Evolutionary conservation across 1,140 invertebrate genomes (phyloP).

Genomic region (Eriosoma lanigerum): DNA sequence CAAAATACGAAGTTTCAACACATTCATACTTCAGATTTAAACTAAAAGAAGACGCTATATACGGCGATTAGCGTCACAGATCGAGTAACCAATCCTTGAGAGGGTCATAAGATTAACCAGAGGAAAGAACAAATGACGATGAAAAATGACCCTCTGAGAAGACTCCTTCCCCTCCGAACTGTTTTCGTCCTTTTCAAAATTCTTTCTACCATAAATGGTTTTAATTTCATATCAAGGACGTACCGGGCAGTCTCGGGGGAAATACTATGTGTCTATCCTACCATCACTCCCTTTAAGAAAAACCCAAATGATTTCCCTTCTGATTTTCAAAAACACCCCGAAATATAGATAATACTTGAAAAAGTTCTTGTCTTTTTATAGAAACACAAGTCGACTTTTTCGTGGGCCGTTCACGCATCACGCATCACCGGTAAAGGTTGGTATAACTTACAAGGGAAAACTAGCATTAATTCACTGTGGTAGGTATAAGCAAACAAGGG

Average conservation of each 20-base stretch:
- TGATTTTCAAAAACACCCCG: conserved; percentile 27
- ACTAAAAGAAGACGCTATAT: background rate
- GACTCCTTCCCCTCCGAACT: too few relatives aligned
- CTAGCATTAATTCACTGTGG: background rate
- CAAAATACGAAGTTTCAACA: background rate
- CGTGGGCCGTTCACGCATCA: background rate
- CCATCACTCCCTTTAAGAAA: conserved; percentile 17
- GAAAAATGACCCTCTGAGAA: conserved; percentile 42
- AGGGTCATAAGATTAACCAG: conserved; percentile 31
- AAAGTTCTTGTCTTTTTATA: conserved; percentile 30
- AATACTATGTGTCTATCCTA: conserved; percentile 35
- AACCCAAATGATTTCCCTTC: conserved; percentile 41
- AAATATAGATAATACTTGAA: conserved; percentile 5
- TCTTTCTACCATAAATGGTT: conserved; percentile 32
- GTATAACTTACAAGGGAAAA: background rate
- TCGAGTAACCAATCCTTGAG: conserved; percentile 19
- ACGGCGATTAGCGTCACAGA: conserved; percentile 6
- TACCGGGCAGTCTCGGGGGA: conserved; percentile 12
- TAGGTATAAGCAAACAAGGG: conserved; percentile 11
- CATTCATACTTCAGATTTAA: background rate
- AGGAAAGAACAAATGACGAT: conserved; percentile 16
- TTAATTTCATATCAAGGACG: conserved; percentile 45
- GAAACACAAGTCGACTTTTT: conserved; percentile 6
- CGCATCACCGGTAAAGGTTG: conserved; percentile 16
- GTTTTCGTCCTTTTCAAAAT: background rate